phyloP scores from a whole-genome alignment of 2,888 invertebrate genomes.

The Calliscelio sp. region DNA sequence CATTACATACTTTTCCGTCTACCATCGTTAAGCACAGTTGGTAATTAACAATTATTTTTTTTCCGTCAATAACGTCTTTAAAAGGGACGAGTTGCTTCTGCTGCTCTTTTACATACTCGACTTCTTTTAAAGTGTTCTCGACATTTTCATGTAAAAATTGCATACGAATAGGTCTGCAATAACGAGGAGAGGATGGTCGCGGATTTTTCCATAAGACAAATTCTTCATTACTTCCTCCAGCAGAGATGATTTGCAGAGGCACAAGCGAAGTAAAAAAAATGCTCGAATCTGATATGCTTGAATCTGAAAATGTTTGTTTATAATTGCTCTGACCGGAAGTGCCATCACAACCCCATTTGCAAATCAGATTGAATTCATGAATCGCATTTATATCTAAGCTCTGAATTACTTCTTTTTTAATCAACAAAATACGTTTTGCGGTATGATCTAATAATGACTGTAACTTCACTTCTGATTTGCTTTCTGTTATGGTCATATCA shows the following conservation, averaged over 20 bases:
- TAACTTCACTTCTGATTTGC: constrained; percentile 31
- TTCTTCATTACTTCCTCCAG: constrained; percentile 20
- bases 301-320: constrained; percentile 46
- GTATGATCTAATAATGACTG: constrained; percentile 41
- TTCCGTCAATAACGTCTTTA: constrained; percentile 14
- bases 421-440: constrained; percentile 23
- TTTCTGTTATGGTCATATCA: constrained; percentile 27
- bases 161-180: constrained; percentile 31
- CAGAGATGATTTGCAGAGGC: constrained; percentile 10
- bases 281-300: constrained; percentile 45
- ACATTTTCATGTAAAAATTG: constrained; percentile 41
- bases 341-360: constrained; percentile 43
- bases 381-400: neutral
- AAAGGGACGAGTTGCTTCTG: constrained; percentile 17
- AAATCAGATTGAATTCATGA: constrained; percentile 26
- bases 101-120: constrained; percentile 9
- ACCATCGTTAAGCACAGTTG: constrained; percentile 17
- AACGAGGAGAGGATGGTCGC: constrained; percentile 36
- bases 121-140: constrained; percentile 18
- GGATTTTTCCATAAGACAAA: constrained; percentile 31
- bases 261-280: constrained; percentile 49
- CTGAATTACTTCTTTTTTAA: constrained; percentile 35
- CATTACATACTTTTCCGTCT: constrained; percentile 18
- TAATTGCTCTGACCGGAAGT: constrained; percentile 44
- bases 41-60: constrained; percentile 2